Evolutionary conservation across 2,113 vertebrate genomes (phyloP), one percentile per base, ranked within the genome.

Genomic region (Chunga burmeisteri): DNA sequence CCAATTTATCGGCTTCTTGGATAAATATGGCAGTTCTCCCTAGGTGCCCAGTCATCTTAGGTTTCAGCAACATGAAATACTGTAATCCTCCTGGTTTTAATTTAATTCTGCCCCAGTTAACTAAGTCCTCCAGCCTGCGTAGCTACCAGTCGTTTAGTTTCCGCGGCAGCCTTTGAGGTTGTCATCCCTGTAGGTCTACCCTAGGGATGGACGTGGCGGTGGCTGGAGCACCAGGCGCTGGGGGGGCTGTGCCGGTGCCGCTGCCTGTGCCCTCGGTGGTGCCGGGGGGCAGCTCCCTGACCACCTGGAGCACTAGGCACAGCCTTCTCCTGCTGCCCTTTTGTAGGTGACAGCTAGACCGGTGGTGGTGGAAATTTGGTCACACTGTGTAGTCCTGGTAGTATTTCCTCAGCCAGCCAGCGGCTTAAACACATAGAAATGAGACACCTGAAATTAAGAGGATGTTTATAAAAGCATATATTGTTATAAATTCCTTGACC

Each of bases 71-170:
- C 65, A 74, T 52, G 38, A 88, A 87, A 88, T 90, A 63, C 83
- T 79, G 29, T 95, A 88, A 97, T 97, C 75, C 68, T 93, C 17
- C 82, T 92, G 23, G n/a, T 91, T 96, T 94, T 72, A 73, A 88
- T 86, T 95, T 94, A 94, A 84, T 97, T 97, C 89, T 96, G 49
- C 77, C 87, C 78, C 32, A 94, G 40, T 91, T 96, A 95, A 81
- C 56, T 73, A 92, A 84, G 58, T 81, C 42, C 27, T 86, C 46
- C 40, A 52, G 38, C 88, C 30, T 81, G 47, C 5, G 10, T 74
- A 88, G 74, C 67, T 90, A 86, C 79, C 21, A 88, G 62, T 63
- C 47, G 32, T 14, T 81, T 59, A 56, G 53, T 66, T 93, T 52
- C 20, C 53, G 19, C 4, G 4, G 16, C 89, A 91, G 59, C 67